Evolutionary conservation across 1,140 invertebrate species (phyloP).

Genomic region (Camponotus pennsylvanicus): DNA sequence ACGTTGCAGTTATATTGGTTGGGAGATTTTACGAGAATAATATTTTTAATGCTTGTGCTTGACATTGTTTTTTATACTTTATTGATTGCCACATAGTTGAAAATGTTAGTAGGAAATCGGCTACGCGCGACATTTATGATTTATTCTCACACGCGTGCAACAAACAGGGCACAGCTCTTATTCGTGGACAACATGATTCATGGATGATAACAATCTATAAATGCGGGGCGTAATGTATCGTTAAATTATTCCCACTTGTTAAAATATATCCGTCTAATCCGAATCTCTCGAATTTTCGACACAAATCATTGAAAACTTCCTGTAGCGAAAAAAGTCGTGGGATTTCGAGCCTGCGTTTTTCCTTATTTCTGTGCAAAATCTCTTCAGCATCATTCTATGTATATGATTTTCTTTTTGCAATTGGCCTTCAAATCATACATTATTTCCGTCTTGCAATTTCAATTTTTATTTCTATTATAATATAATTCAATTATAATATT

Average conservation of each 20-base stretch:
- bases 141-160: constrained; percentile 22
- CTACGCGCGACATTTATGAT: constrained; percentile 24
- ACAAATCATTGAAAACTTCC: background rate
- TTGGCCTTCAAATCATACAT: background rate
- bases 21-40: background rate
- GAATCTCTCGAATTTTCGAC: background rate
- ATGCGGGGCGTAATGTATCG: constrained; percentile 9
- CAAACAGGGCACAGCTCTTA: constrained; percentile 13
- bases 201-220: constrained; percentile 3
- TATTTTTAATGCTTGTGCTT: constrained; percentile 1
- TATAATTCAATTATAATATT: background rate
- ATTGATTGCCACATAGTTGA: background rate
- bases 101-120: constrained; percentile 40
- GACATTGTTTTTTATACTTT: background rate
- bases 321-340: background rate
- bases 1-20: background rate
- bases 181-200: constrained; percentile 22
- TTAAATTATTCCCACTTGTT: constrained; percentile 30
- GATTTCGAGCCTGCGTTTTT: background rate
- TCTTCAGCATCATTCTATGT: background rate
- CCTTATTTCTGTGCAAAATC: background rate
- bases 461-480: background rate
- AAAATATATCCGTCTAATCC: constrained; percentile 36
- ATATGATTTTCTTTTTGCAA: background rate
- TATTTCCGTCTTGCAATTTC: background rate